Base-by-base conservation (phyloP, 1,140 invertebrate species). In the Drosophila arawakana region DNA sequence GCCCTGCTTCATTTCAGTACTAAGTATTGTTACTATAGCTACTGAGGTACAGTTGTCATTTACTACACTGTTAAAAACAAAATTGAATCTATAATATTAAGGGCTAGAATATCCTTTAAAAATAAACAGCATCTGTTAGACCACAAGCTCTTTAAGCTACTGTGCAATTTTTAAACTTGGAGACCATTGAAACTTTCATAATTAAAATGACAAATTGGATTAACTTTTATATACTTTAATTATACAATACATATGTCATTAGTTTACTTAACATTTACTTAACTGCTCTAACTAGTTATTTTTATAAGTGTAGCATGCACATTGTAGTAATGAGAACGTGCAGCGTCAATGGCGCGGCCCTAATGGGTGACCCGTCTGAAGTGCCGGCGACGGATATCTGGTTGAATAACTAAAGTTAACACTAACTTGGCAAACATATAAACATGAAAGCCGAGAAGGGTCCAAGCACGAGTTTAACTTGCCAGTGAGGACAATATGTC, bases 321-420 rank as follows among this genome's bases (percentile, higher is more conserved):
- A 84, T 88, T 83, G 80, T 81, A 84, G 89, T 84, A 88, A 88
- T 88, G 84, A 70, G 68, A 67, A 89, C 84, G 80, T 84, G 84
- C 81, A 80, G 47, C 69, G 35, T 37, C 35, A 39, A 54, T 34
- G n/a, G 46, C 59, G 39, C 39, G 60, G 37, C 47, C 47, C 63
- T 18, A 37, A n/a, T 52, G 50, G 78, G 63, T 60, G 75, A 63
- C 52, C 41, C 66, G 80, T 78, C 81, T 89, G 78, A 90, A 84
- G 85, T 89, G 85, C 68, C 85, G 75, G 71, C 78, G 72, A 74
- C 85, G 84, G 78, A 89, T 89, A 89, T 84, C 81, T 90, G 81
- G 80, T 68, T 90, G 85, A 89, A 90, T 89, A 85, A 84, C 84
- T 90, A 89, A 89, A 89, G 84, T 90, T 89, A 89, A 89, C 84